A percentile compares a stretch with the other conserved stretches of the same genome.
Conservation (phyloP, 2,888 invertebrate species). For the Cheilosia vulpina region DNA sequence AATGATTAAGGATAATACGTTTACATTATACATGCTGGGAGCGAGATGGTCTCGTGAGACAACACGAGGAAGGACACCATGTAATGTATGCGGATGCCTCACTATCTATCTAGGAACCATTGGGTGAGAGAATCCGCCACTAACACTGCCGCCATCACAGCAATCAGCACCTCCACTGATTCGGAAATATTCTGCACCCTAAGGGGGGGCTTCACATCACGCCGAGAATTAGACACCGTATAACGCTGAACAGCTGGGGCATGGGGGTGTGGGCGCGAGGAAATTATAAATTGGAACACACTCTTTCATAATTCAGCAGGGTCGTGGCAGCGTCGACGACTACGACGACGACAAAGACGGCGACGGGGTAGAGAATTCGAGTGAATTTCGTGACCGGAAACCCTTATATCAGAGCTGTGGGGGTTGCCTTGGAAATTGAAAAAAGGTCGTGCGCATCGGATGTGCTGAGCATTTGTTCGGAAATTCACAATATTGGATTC, state of each 20-base stretch:
- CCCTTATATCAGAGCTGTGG: slow-evolving; percentile 59
- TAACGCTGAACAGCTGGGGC: slow-evolving; percentile 25
- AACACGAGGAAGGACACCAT: slow-evolving; percentile 49
- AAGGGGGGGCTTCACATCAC: slow-evolving; percentile 56
- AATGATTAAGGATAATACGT: slow-evolving; percentile 72
- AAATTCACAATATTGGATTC: slow-evolving; percentile 74
- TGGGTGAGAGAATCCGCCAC: slow-evolving; percentile 50
- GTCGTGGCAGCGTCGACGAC: background rate
- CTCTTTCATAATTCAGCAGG: slow-evolving; percentile 69
- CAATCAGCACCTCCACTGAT: slow-evolving; percentile 74
- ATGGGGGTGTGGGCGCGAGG: slow-evolving; percentile 24
- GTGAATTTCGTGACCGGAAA: slow-evolving; percentile 73
- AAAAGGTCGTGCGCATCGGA: slow-evolving; percentile 66
- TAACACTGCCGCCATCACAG: slow-evolving; percentile 49
- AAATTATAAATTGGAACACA: slow-evolving; percentile 74
- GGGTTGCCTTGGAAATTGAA: slow-evolving; percentile 61
- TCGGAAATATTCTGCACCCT: slow-evolving; percentile 61
- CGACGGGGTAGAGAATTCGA: slow-evolving; percentile 8
- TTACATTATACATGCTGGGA: slow-evolving; percentile 58
- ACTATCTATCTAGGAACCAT: slow-evolving; percentile 39
- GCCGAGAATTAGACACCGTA: slow-evolving; percentile 66
- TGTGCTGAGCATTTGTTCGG: slow-evolving; percentile 73
- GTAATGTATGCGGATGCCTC: slow-evolving; percentile 15
- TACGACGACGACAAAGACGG: background rate
- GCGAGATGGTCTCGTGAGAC: slow-evolving; percentile 55